Conservation (phyloP, 2,797 vertebrate genomes). For the Tamandua tetradactyla region DNA sequence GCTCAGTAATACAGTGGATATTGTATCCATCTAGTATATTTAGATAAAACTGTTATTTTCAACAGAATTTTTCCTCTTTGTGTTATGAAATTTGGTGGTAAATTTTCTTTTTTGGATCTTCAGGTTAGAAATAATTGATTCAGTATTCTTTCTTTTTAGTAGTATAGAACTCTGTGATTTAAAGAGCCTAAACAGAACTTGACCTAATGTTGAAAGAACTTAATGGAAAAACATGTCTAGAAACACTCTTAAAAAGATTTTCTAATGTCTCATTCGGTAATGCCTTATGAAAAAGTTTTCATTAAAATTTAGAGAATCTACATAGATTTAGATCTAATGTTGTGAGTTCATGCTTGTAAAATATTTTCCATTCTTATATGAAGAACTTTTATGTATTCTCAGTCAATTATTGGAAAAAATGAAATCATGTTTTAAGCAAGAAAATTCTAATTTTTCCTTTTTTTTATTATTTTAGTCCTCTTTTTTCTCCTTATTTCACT, state of each 20-base stretch:
- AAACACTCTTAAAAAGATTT: neutral
- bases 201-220: neutral
- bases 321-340: neutral
- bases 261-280: constrained; percentile 20
- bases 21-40: neutral
- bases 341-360: neutral
- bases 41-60: neutral
- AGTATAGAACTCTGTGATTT: neutral
- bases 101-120: neutral
- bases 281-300: neutral
- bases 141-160: neutral
- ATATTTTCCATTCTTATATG: neutral
- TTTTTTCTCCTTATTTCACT: neutral
- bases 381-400: constrained; percentile 19
- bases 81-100: neutral
- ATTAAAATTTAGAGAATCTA: neutral
- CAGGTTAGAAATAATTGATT: neutral
- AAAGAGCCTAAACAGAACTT: constrained; percentile 15
- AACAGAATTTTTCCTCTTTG: neutral
- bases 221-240: neutral
- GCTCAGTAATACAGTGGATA: neutral
- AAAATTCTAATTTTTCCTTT: neutral
- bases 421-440: neutral
- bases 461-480: neutral
- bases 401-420: neutral